Percentiles rank a stretch among this genome's conserved stretches.
Evolutionary conservation across 2,797 vertebrate genomes (phyloP).

Genomic region (Ptychobarbus kaznakovi): DNA sequence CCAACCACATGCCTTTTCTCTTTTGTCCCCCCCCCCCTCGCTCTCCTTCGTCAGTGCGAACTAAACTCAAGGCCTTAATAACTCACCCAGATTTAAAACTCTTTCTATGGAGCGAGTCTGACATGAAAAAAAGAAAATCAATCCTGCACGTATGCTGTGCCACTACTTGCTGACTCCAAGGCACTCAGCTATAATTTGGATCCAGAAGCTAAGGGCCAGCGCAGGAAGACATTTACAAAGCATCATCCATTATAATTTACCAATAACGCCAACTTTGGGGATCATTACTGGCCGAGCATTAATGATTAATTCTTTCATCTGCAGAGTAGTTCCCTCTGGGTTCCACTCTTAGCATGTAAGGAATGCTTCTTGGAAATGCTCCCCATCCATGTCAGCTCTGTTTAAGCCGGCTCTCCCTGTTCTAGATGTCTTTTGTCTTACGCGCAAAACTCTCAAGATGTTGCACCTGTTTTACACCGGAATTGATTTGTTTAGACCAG

Average conservation of each 20-base stretch:
- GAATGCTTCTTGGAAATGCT: constrained; percentile 59
- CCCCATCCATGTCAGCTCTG: constrained; percentile 75
- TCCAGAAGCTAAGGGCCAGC: constrained; percentile 79
- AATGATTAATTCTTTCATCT: constrained; percentile 77
- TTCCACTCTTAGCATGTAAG: constrained; percentile 56
- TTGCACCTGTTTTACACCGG: background rate
- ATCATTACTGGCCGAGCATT: constrained; percentile 77
- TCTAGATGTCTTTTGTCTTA: constrained; percentile 59
- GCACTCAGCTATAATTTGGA: constrained; percentile 87
- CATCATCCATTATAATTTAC: constrained; percentile 89
- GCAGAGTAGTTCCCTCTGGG: constrained; percentile 70
- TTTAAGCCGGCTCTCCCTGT: constrained; percentile 78
- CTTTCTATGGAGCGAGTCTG: constrained; percentile 89
- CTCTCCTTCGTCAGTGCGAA: constrained; percentile 5
- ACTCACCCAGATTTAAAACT: constrained; percentile 91
- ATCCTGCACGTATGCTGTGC: constrained; percentile 85
- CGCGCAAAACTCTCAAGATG: background rate
- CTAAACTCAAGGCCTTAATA: constrained; percentile 73
- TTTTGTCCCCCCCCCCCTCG: constrained; percentile 58
- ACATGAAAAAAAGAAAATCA: constrained; percentile 96
- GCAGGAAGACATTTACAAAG: constrained; percentile 66
- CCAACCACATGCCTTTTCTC: constrained; percentile 73
- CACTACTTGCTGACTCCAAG: constrained; percentile 77
- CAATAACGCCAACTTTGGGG: constrained; percentile 75
- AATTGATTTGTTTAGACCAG: background rate